Evolutionary conservation across 1,140 invertebrate genomes (phyloP), one percentile per base, ranked within the genome.

Genomic region (Pogonomyrmex barbatus): DNA sequence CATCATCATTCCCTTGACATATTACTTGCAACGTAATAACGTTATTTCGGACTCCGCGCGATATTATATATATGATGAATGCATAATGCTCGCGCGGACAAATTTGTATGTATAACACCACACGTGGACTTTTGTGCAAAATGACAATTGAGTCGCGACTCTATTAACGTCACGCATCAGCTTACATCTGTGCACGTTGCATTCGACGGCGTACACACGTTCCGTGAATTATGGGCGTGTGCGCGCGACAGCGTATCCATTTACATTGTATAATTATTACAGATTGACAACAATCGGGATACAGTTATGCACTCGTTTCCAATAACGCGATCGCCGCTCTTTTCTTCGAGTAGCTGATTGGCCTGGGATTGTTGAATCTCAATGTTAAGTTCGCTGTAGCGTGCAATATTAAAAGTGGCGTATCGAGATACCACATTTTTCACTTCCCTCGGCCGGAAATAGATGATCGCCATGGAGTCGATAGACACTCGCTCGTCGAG

Each of bases 251-350:
- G 58, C 65, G 14, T 14, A 73, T 33, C 10, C 75, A 60, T 47
- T 65, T 78, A 9, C 17, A 65, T 65, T 62, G 58, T 63, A 77
- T 36, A 78, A 78, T 78, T 78, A 78, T 47, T 47, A 78, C 60
- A 78, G 65, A 78, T 78, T 78, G 76, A 63, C 76, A 78, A 78
- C 58, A 78, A 36, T 58, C 36, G 14, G 71, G 5, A 14, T n/a
- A 42, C 75, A 65, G 30, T 78, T 78, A 58, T 42, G 12, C 39
- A 33, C 4, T 52, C 42, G 45, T 17, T 65, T 10, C 17, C 45
- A 39, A n/a, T 62, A 33, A n/a, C 45, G 30, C 62, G 33, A 79
- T 65, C 52, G 76, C 5, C 52, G 47, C 47, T 24, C 14, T 54
- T 36, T 36, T 30, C 3, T 1, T 33, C 58, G 12, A 24, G 6